Evolutionary conservation across 2,888 invertebrate species (phyloP).

Genomic region (Agrotis segetum): DNA sequence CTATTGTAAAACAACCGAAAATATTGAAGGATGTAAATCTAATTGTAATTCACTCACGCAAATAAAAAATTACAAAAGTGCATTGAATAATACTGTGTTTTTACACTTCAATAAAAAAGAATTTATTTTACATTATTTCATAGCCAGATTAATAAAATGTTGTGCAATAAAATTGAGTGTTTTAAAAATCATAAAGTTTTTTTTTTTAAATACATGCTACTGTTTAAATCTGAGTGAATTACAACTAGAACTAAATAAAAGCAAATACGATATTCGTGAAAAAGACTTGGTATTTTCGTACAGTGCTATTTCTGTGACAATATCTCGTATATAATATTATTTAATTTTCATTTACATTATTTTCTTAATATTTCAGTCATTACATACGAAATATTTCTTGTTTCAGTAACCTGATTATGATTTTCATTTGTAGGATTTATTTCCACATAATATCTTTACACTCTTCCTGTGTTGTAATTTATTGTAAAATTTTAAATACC

Average conservation of each 20-base stretch:
- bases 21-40: slow-evolving; percentile 12
- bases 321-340: slow-evolving; percentile 21
- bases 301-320: slow-evolving; percentile 39
- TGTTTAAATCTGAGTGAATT: slow-evolving; percentile 12
- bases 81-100: neutral
- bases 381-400: neutral
- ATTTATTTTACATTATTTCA: neutral
- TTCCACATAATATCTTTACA: neutral
- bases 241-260: slow-evolving; percentile 34
- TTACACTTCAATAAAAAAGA: neutral
- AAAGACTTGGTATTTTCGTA: slow-evolving; percentile 21
- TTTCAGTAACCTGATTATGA: neutral
- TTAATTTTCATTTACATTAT: slow-evolving; percentile 15
- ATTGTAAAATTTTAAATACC: neutral
- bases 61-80: neutral
- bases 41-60: slow-evolving; percentile 20
- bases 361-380: slow-evolving; percentile 35
- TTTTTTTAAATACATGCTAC: neutral
- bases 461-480: neutral
- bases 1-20: slow-evolving; percentile 50
- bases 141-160: neutral
- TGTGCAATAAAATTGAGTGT: neutral
- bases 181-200: too few relatives aligned
- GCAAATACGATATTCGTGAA: neutral
- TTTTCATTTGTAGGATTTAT: neutral